These are phyloP conservation scores for Myrmecophaga tridactyla DNA, from an alignment of 2,113 vertebrate species.

Conservation along the genomic window DNA sequence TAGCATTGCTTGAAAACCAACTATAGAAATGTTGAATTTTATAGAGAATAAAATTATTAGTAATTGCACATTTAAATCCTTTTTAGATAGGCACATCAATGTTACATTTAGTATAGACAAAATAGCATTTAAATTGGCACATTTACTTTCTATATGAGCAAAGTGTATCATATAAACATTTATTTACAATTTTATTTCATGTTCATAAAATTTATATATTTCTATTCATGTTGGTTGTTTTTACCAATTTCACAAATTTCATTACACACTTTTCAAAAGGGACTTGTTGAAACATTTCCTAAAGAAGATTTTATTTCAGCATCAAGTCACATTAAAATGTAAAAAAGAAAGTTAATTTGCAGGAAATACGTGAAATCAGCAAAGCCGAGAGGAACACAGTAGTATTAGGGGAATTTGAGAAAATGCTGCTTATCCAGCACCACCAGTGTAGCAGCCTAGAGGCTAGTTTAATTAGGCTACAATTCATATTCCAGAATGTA, in stretches of 20 bases:
- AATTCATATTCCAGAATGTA: slow-evolving; percentile 80
- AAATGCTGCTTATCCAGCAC: slow-evolving; percentile 80
- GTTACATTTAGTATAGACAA: not conserved
- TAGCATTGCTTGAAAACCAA: not conserved
- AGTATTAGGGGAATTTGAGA: slow-evolving; percentile 74
- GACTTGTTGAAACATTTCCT: slow-evolving; percentile 9
- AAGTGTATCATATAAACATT: not conserved
- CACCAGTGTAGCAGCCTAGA: slow-evolving; percentile 68
- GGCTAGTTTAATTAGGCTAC: slow-evolving; percentile 82
- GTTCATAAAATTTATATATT: not conserved
- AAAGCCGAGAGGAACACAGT: slow-evolving; percentile 70
- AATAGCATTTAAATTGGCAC: not conserved
- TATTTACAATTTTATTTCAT: not conserved
- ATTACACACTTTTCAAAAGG: not conserved
- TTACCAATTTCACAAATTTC: not conserved
- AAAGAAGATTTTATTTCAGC: slow-evolving; percentile 51
- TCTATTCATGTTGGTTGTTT: not conserved
- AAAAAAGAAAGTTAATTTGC: slow-evolving; percentile 66
- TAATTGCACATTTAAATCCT: not conserved
- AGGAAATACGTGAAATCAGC: slow-evolving; percentile 81
- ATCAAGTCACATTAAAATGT: slow-evolving; percentile 59
- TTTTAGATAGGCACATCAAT: not conserved
- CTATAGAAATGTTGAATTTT: not conserved
- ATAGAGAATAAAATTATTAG: not conserved
- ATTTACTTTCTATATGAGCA: not conserved